Conservation (phyloP, 1,140 invertebrate genomes). For the Lepidurus arcticus region DNA sequence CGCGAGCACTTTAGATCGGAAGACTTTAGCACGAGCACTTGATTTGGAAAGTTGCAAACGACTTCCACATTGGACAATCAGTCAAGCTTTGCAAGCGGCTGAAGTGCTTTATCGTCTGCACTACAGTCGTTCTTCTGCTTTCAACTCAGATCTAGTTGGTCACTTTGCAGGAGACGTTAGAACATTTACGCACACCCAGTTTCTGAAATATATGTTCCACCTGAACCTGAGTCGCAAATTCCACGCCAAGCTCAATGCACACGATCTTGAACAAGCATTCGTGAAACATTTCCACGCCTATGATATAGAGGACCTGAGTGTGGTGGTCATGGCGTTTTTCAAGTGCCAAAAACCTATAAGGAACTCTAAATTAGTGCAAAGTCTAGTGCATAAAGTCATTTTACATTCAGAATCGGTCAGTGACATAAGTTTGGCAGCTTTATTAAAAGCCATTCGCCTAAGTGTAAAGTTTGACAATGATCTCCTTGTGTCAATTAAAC, state of each 20-base stretch:
- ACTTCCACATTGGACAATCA: not conserved
- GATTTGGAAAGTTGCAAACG: not conserved
- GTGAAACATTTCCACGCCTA: not conserved
- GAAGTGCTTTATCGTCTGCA: not conserved
- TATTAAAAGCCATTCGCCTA: conserved; percentile 10
- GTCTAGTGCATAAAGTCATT: not conserved
- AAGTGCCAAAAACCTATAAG: not conserved
- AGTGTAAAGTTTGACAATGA: not conserved
- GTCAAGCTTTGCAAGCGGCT: not conserved
- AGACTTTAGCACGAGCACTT: not conserved
- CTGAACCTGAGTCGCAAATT: not conserved
- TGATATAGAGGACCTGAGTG: not conserved
- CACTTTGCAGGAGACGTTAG: not conserved
- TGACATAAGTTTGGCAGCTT: not conserved
- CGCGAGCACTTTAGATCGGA: not conserved
- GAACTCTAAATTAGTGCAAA: not conserved
- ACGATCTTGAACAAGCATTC: not conserved
- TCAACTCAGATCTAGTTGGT: not conserved
- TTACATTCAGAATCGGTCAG: not conserved
- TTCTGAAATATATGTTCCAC: not conserved
- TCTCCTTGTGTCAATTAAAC: not conserved
- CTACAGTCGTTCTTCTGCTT: not conserved
- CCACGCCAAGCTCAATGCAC: not conserved
- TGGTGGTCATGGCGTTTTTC: not conserved
- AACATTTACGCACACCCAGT: not conserved